Evolutionary conservation across 1,140 invertebrate species (phyloP), one percentile per base, ranked within the genome.

Genomic region (Drosophila nigrodunni): DNA sequence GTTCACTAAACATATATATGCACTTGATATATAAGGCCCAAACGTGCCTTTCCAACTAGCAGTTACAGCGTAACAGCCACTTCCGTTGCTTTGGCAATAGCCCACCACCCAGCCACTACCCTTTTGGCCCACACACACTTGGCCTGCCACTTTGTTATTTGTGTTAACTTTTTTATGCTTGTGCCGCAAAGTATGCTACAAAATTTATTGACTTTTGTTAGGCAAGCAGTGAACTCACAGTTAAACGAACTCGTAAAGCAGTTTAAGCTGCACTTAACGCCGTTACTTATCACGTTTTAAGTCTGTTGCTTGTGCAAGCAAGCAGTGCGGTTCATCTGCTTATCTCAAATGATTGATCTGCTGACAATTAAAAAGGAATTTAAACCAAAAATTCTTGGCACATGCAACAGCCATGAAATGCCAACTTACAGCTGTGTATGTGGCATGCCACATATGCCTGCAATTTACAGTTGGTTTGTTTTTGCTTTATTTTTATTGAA

Each of bases 141-240:
- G 62, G 72, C 15, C 60, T 30, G 25, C n/a, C 55, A 35, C 50
- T 11, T 41, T 55, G 9, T 30, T 34, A 39, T 37, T 47, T 11
- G 30, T 41, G 10, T 15, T 54, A 30, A 13, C 70, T 43, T 41
- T 75, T 70, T 71, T 15, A 35, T 30, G 43, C 41, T 5, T 52
- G 47, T 37, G 72, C 85, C 67, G 18, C 64, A 81, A 85, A 89
- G 85, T 89, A 75, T 89, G 85, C 85, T 89, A 57, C 54, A 88
- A 15, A 57, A 72, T 80, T 88, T 88, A 81, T 89, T 78, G 74
- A 71, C 70, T 73, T 82, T 74, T 30, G 46, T 59, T 47, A 58
- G 71, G 62, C 47, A 67, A 60, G 55, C 57, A 62, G 58, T 72
- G n/a, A 46, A 64, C 59, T 57, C 18, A 10, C 25, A 35, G 13